Evolutionary conservation across 2,888 invertebrate genomes (phyloP), one percentile per base, ranked within the genome.

Genomic region (Chesias legatella): DNA sequence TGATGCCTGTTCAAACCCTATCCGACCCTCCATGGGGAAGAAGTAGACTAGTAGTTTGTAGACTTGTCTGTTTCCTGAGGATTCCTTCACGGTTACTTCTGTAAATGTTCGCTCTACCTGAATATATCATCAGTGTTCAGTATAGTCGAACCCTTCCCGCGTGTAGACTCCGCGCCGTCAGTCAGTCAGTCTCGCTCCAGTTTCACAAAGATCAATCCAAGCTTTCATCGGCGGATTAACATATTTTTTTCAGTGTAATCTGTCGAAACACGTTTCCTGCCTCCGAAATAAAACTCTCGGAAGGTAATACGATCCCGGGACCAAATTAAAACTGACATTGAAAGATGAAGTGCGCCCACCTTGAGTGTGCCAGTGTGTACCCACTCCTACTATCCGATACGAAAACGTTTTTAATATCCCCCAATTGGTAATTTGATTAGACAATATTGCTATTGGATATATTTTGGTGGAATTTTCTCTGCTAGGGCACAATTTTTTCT

Each of bases 301-400:
- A 75, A 80, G 72, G 85, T 84, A 88, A 86, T 79, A 71, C 75
- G 86, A 88, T 72, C 75, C 81, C 65, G 60, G 70, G 65, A 67
- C 71, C 77, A 88, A 88, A 88, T 88, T 85, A 86, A 83, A 75
- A 73, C 79, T 75, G 86, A 88, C 86, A 81, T 79, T 86, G 86
- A 88, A 81, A 84, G 80, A 88, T 88, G 85, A 86, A 79, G 81
- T 75, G 73, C 39, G 33, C 68, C 60, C 57, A 63, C 67, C 71
- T 73, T 62, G 71, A 71, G 70, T 73, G 69, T 70, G 72, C 73
- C 22, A 57, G 41, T 52, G n/a, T n/a, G n/a, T n/a, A n/a, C n/a
- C n/a, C n/a, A n/a, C n/a, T n/a, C n/a, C n/a, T n/a, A n/a, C n/a
- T n/a, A n/a, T n/a, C n/a, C n/a, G 54, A 56, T 42, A 56, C 58